These are phyloP conservation scores for Ptychobarbus kaznakovi DNA, from an alignment of 2,797 vertebrate species.

Conservation along the genomic window DNA sequence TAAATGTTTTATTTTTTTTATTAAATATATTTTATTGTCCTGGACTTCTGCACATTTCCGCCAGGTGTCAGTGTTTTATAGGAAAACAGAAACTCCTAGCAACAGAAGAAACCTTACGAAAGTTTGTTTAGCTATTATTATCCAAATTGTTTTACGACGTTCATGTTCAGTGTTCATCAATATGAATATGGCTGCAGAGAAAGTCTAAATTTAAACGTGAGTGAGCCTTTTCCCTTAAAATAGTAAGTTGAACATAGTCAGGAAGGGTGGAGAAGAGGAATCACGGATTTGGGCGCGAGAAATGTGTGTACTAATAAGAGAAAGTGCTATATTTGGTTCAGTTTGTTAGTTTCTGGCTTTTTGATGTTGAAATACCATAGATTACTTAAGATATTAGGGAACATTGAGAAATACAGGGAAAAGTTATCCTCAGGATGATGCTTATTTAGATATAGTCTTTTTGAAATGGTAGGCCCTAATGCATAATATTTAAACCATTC, in stretches of 20 bases:
- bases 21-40: neutral
- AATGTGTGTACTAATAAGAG: slow-evolving; percentile 8
- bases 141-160: no score
- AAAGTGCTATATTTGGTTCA: slow-evolving; percentile 12
- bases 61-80: slow-evolving; percentile 14
- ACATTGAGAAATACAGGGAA: neutral
- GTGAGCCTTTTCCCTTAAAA: neutral
- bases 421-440: neutral
- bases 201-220: neutral
- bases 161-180: neutral
- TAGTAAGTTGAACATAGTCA: neutral
- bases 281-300: slow-evolving; percentile 21
- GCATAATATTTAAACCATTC: neutral
- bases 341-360: neutral
- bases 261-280: slow-evolving; percentile 39
- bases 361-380: neutral
- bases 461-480: neutral
- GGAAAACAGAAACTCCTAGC: neutral
- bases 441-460: neutral
- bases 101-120: neutral
- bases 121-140: neutral
- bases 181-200: neutral
- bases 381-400: neutral
- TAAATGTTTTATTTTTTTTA: neutral
- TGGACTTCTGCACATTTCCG: neutral